Conservation (phyloP, 2,888 invertebrate genomes). For the Orgyia antiqua region DNA sequence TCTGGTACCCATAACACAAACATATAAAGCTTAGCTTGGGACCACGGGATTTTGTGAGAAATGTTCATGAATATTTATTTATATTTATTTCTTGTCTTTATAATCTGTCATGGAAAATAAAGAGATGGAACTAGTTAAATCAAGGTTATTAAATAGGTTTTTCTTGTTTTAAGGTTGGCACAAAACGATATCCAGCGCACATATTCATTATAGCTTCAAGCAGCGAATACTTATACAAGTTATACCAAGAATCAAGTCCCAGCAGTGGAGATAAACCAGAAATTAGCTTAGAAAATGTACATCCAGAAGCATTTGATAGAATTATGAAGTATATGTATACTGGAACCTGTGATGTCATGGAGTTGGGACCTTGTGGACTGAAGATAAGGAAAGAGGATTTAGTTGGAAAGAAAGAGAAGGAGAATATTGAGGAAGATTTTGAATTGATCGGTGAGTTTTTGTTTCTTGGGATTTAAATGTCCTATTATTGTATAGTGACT, state of each 20-base stretch:
- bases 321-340: slow-evolving; percentile 84
- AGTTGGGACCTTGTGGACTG: slow-evolving; percentile 67
- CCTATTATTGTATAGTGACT: too few relatives aligned
- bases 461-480: too few relatives aligned
- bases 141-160: too few relatives aligned
- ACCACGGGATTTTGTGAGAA: too few relatives aligned
- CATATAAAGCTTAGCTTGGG: too few relatives aligned
- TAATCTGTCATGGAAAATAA: too few relatives aligned
- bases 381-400: slow-evolving; percentile 66
- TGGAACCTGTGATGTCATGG: slow-evolving; percentile 80
- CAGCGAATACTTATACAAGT: slow-evolving; percentile 79
- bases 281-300: slow-evolving; percentile 72
- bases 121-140: too few relatives aligned
- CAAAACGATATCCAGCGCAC: slow-evolving; percentile 82
- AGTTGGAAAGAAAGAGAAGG: slow-evolving; percentile 45
- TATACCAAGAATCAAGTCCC: slow-evolving; percentile 58
- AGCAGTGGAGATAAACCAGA: slow-evolving; percentile 46
- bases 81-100: too few relatives aligned
- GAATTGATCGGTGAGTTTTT: slow-evolving; percentile 48
- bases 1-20: too few relatives aligned
- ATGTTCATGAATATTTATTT: too few relatives aligned
- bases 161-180: slow-evolving; percentile 67
- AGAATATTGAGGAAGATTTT: slow-evolving; percentile 37
- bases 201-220: slow-evolving; percentile 83
- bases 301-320: slow-evolving; percentile 83